Evolutionary conservation across 2,888 invertebrate species (phyloP).

Genomic region (Hecatera dysodea): DNA sequence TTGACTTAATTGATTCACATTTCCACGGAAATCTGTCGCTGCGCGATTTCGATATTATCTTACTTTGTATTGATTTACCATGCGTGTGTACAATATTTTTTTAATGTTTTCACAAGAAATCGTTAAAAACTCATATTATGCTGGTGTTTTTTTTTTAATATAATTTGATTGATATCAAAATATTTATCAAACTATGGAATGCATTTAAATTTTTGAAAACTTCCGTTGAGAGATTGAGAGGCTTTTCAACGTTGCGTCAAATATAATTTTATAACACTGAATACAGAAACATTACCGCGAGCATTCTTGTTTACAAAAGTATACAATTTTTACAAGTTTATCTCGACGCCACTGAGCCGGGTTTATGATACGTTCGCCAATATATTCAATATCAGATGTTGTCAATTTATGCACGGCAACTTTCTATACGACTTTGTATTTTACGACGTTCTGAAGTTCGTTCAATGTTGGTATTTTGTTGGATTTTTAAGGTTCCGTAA

Average conservation of each 20-base stretch:
- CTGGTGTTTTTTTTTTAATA: background rate
- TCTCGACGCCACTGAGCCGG: conserved; percentile 54
- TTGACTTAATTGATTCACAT: conserved; percentile 17
- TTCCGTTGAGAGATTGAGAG: too few species aligned
- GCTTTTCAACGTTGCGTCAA: background rate
- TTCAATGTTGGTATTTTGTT: conserved; percentile 31
- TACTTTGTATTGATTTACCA: background rate
- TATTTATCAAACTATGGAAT: too few species aligned
- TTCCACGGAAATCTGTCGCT: conserved; percentile 16
- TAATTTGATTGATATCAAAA: too few species aligned
- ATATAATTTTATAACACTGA: background rate
- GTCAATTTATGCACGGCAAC: conserved; percentile 66
- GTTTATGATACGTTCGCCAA: conserved; percentile 68
- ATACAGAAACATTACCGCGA: conserved; percentile 40
- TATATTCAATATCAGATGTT: conserved; percentile 71
- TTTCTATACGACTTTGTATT: conserved; percentile 69
- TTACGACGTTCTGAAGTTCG: conserved; percentile 60
- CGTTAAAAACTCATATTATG: too few species aligned
- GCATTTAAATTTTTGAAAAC: too few species aligned
- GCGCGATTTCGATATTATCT: conserved; percentile 1
- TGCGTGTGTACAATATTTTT: background rate
- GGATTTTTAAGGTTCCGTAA: conserved; percentile 26
- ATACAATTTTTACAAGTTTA: conserved; percentile 67
- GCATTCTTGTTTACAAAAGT: conserved; percentile 27
- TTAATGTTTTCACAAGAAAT: background rate